phyloP scores from a whole-genome alignment of 2,797 vertebrate species.

The Botia almorhae region DNA sequence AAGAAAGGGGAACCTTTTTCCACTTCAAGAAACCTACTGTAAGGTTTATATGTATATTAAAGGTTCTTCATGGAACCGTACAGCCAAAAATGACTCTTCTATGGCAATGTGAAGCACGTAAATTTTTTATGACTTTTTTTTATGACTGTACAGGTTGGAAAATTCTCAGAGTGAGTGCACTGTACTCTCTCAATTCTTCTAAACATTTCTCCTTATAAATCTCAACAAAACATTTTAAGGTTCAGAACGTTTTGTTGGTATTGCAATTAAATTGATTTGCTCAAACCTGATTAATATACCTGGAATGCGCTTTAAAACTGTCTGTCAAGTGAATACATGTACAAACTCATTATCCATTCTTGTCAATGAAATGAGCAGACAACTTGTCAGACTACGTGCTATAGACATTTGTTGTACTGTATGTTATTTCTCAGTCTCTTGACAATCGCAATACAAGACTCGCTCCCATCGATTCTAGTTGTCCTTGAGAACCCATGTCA shows the following conservation, averaged over 20 bases:
- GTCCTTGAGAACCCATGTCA: conserved; percentile 58
- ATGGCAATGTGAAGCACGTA: too few species aligned
- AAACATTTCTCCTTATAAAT: neutral
- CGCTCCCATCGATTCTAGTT: conserved; percentile 17
- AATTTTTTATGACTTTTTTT: too few species aligned
- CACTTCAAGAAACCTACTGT: too few species aligned
- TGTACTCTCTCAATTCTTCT: neutral
- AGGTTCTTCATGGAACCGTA: too few species aligned
- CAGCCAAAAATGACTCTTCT: too few species aligned
- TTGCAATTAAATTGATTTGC: neutral
- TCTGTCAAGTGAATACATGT: too few species aligned
- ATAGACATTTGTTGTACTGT: neutral
- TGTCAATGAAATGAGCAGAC: neutral
- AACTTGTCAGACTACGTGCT: too few species aligned
- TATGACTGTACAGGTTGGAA: neutral
- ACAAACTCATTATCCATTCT: too few species aligned
- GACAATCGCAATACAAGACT: conserved; percentile 8
- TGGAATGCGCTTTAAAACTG: neutral
- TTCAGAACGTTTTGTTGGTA: neutral
- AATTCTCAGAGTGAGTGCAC: neutral
- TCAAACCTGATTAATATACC: neutral
- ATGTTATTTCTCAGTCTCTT: neutral
- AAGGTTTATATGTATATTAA: too few species aligned
- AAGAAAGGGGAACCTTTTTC: too few species aligned
- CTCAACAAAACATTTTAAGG: neutral